Evolutionary conservation across 53 echinoderm and acorn worm genomes (phyloP).

Genomic region (Astropecten irregularis): DNA sequence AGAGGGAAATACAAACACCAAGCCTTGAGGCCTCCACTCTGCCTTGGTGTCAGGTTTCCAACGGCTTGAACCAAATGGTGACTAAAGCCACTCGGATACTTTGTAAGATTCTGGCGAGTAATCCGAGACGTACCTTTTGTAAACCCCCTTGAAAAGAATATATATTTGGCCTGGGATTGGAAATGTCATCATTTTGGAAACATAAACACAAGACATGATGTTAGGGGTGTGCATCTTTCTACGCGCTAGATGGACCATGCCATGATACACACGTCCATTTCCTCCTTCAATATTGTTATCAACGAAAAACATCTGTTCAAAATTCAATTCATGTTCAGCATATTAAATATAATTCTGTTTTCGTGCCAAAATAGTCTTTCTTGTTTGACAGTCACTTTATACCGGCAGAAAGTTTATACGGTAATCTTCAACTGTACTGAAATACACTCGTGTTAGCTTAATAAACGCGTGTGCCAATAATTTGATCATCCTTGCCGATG

Average conservation of each 20-base stretch:
- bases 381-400: background rate
- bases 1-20: too few relatives aligned
- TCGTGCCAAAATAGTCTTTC: background rate
- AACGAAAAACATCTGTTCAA: background rate
- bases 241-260: background rate
- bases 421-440: background rate
- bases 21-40: too few relatives aligned
- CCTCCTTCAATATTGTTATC: background rate
- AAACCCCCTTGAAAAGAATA: too few relatives aligned
- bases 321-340: background rate
- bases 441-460: background rate
- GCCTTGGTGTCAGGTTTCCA: too few relatives aligned
- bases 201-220: background rate
- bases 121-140: too few relatives aligned
- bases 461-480: constrained; percentile 23
- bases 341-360: background rate
- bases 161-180: too few relatives aligned
- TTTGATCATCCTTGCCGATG: constrained; percentile 7
- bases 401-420: background rate
- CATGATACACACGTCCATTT: background rate
- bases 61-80: too few relatives aligned
- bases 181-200: background rate
- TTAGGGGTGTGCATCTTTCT: background rate
- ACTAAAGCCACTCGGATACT: too few relatives aligned
- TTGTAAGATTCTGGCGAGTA: too few relatives aligned